These are phyloP conservation scores for Pogonomyrmex californicus DNA, from an alignment of 1,140 invertebrate genomes.

Conservation along the genomic window DNA sequence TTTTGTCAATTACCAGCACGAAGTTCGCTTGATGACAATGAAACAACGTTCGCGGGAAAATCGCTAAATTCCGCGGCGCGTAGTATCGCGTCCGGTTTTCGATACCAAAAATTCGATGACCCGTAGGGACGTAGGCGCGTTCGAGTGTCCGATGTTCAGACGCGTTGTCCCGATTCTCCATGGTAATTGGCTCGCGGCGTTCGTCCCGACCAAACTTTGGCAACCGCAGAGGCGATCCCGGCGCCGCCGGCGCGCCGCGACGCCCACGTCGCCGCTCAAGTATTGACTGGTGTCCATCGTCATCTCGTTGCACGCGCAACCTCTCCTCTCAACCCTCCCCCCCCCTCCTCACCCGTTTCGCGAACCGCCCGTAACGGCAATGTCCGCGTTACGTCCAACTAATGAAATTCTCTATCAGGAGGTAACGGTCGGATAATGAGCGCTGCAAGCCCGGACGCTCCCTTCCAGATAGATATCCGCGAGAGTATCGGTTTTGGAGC, in stretches of 20 bases:
- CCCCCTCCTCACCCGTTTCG: too few relatives aligned
- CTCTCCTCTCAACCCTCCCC: too few relatives aligned
- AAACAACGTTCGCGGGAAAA: not conserved
- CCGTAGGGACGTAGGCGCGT: not conserved
- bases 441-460: not conserved
- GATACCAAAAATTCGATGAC: not conserved
- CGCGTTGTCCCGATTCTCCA: not conserved
- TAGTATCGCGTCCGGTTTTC: not conserved
- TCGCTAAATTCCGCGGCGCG: slow-evolving; percentile 2
- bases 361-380: not conserved
- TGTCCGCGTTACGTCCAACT: slow-evolving; percentile 12
- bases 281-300: slow-evolving; percentile 43
- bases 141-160: not conserved
- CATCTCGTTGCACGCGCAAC: not conserved
- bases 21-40: not conserved
- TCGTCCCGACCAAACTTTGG: slow-evolving; percentile 21
- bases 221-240: not conserved
- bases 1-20: not conserved
- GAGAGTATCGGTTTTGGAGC: not conserved
- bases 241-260: not conserved
- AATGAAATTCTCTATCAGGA: slow-evolving; percentile 52
- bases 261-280: slow-evolving; percentile 29
- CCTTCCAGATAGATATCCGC: slow-evolving; percentile 19
- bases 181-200: slow-evolving; percentile 21
- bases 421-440: slow-evolving; percentile 32